Percentiles rank a stretch among this genome's conserved stretches.
Conservation (phyloP, 2,797 vertebrate species). For the Sarcophilus harrisii region DNA sequence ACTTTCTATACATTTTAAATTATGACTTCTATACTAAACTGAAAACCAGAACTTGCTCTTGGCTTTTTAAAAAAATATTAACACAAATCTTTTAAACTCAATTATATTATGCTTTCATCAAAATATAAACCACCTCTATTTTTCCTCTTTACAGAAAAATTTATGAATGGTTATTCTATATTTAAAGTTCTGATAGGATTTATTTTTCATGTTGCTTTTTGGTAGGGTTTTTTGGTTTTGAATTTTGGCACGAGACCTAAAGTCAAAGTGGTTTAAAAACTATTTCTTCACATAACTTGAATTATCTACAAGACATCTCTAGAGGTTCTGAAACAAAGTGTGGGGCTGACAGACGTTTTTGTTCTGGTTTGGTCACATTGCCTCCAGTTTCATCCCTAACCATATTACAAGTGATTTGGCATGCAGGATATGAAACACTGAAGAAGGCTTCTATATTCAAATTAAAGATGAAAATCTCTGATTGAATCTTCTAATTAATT, state of each 20-base stretch:
- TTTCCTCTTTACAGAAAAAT: conserved; percentile 41
- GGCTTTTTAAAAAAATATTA: conserved; percentile 34
- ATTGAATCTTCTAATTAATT: not conserved
- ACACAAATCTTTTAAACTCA: conserved; percentile 30
- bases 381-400: not conserved
- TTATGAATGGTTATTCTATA: conserved; percentile 46
- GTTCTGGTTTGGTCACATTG: not conserved
- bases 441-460: not conserved
- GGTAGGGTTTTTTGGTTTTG: conserved; percentile 39
- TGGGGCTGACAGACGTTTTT: not conserved
- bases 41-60: conserved; percentile 23
- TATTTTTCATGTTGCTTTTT: conserved; percentile 15
- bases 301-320: not conserved
- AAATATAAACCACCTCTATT: conserved; percentile 37
- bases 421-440: not conserved
- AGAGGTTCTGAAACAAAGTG: not conserved
- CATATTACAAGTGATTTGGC: not conserved
- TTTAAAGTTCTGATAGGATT: conserved; percentile 45
- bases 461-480: not conserved
- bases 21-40: not conserved
- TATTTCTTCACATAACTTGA: not conserved
- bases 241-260: conserved; percentile 58
- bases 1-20: conserved; percentile 29
- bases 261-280: conserved; percentile 5
- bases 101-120: conserved; percentile 47